A percentile compares a stretch with the other conserved stretches of the same genome.
Conservation (phyloP, 2,113 vertebrate genomes). For the Aspiorhynchus laticeps region DNA sequence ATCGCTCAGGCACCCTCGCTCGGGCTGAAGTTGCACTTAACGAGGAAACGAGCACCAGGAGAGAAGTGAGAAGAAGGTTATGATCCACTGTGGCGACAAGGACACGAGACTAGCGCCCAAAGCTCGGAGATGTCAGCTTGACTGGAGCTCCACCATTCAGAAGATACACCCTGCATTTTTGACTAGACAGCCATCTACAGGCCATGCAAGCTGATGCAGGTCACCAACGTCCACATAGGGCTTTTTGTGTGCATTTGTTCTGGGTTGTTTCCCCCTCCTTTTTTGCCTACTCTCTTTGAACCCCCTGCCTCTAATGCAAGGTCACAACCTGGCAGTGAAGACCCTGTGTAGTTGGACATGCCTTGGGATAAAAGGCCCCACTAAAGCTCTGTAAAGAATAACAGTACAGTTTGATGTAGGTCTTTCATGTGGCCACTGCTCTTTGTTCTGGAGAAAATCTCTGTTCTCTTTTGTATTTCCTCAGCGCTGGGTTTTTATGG, state of each 20-base stretch:
- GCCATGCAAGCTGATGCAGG: conserved; percentile 54
- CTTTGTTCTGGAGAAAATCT: conserved; percentile 57
- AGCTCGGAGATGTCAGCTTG: conserved; percentile 10
- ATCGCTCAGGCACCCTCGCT: conserved; percentile 69
- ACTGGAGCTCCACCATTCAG: conserved; percentile 30
- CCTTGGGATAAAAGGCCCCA: conserved; percentile 56
- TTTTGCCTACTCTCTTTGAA: conserved; percentile 61
- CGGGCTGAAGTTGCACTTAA: conserved; percentile 64
- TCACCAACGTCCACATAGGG: neutral
- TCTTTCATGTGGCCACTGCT: conserved; percentile 57
- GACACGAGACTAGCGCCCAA: conserved; percentile 13
- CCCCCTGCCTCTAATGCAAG: conserved; percentile 57
- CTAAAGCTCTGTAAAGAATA: conserved; percentile 55
- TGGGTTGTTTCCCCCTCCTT: conserved; percentile 35
- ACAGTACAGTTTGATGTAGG: conserved; percentile 58
- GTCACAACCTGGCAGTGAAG: conserved; percentile 54
- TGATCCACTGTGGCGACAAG: conserved; percentile 21
- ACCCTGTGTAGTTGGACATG: conserved; percentile 59
- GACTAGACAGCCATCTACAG: conserved; percentile 80
- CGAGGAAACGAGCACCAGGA: conserved; percentile 44
- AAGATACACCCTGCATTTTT: conserved; percentile 58
- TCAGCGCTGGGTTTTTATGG: conserved; percentile 27
- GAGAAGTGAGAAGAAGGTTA: conserved; percentile 37
- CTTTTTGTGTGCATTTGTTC: conserved; percentile 23
- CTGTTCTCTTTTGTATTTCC: conserved; percentile 45